Evolutionary conservation across 2,797 vertebrate species (phyloP).

Genomic region (Loriculus beryllinus): DNA sequence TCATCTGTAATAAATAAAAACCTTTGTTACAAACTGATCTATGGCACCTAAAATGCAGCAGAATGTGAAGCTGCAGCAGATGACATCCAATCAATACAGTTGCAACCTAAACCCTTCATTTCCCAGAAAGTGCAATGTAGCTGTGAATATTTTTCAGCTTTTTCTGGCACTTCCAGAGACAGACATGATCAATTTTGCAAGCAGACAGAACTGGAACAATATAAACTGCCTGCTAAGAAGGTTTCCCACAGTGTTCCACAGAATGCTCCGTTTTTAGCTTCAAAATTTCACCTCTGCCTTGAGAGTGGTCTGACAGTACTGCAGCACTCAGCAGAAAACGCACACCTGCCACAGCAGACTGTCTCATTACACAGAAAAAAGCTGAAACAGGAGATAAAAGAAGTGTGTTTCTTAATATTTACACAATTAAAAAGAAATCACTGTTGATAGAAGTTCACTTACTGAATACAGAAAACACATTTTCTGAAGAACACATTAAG

Average conservation of each 20-base stretch:
- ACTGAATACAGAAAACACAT: background rate
- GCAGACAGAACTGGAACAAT: conserved; percentile 73
- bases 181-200: conserved; percentile 74
- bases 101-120: conserved; percentile 29
- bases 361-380: conserved; percentile 34
- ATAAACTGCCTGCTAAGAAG: conserved; percentile 71
- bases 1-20: background rate
- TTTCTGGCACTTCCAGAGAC: conserved; percentile 72
- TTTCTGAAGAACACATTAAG: background rate
- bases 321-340: conserved; percentile 69
- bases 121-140: conserved; percentile 23
- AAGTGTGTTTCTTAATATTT: conserved; percentile 9
- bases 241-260: conserved; percentile 57
- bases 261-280: conserved; percentile 83
- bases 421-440: background rate
- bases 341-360: conserved; percentile 45
- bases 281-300: conserved; percentile 75
- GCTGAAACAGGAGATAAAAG: conserved; percentile 1
- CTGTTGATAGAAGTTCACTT: background rate
- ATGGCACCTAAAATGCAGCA: background rate
- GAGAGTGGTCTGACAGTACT: conserved; percentile 78
- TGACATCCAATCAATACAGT: background rate
- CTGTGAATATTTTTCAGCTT: conserved; percentile 65
- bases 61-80: background rate
- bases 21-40: background rate